phyloP scores from a whole-genome alignment of 2,888 invertebrate species.

The Phortica okadai region DNA sequence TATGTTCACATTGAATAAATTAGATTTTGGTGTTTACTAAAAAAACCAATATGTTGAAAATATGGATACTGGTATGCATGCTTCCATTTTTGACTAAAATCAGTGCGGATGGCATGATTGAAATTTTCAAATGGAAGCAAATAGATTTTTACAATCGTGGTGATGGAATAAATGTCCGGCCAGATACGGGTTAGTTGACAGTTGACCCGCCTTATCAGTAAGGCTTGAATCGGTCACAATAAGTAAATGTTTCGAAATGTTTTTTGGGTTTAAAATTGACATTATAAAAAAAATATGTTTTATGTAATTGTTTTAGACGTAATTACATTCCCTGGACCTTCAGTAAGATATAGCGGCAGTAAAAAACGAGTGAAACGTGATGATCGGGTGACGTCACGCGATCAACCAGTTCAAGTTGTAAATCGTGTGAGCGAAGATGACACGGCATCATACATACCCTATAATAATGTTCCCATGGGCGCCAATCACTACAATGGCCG shows the following conservation, averaged over 20 bases:
- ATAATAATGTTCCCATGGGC: slow-evolving; percentile 76
- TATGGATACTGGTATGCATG: slow-evolving; percentile 39
- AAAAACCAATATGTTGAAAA: slow-evolving; percentile 43
- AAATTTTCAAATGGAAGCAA: slow-evolving; percentile 75
- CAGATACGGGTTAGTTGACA: background rate
- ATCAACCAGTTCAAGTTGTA: slow-evolving; percentile 41
- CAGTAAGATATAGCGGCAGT: slow-evolving; percentile 10
- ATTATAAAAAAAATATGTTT: background rate
- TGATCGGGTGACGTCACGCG: slow-evolving; percentile 56
- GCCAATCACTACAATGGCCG: slow-evolving; percentile 77
- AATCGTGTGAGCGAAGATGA: slow-evolving; percentile 31
- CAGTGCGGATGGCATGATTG: slow-evolving; percentile 63
- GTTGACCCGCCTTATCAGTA: background rate
- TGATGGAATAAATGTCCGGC: slow-evolving; percentile 27
- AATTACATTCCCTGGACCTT: slow-evolving; percentile 50
- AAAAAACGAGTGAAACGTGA: slow-evolving; percentile 44
- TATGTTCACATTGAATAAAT: no score
- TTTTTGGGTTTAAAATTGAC: background rate
- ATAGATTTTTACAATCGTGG: slow-evolving; percentile 72
- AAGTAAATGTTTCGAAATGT: slow-evolving; percentile 42
- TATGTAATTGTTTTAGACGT: slow-evolving; percentile 46
- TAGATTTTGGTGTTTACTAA: background rate
- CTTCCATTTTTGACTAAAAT: slow-evolving; percentile 20
- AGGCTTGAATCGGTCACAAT: slow-evolving; percentile 31
- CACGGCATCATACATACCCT: slow-evolving; percentile 64